Base-by-base conservation (phyloP, 1,140 invertebrate genomes). In the Aleiodes sp. region DNA sequence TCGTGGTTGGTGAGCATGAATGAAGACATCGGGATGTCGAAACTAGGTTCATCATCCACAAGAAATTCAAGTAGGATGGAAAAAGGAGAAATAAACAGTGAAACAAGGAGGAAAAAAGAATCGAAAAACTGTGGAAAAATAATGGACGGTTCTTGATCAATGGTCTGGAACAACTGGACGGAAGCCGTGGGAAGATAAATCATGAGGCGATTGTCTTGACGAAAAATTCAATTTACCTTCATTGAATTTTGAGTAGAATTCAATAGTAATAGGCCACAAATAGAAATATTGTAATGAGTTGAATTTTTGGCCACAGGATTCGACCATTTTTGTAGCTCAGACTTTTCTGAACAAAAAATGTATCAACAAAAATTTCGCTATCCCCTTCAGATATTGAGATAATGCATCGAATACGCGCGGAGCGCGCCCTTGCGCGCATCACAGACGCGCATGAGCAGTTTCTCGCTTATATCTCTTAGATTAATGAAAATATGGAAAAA, bases 131-230 rank as follows among this genome's bases (percentile, higher is more conserved):
- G 10, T 16, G 71, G 64, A 73, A 75, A 68, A 73, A 73, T 68
- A 14, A 66, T 64, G 61, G 75, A 76, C 33, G 67, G 60, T 73
- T 62, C 67, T 74, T 72, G 71, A 62, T 65, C 75, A 75, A 72
- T 75, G 70, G 72, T 60, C 74, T 73, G 75, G 73, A 80, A 79
- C 72, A 75, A 65, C 63, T 65, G 62, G 63, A 33, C 73, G 29
- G 41, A 19, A 52, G n/a, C 71, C 71, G 71, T 73, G 71, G 71
- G 71, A 73, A 73, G 46, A 64, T 41, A 21, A 24, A 52, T 52
- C 46, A 21, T 9, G 16, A 52, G 46, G 21, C 19, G 12, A 52
- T 52, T 52, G 21, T 52, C 46, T 24, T 21, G 21, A 52, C 46
- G 46, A 52, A 16, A 52, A 52, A 52, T 52, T 52, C 19, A 21